A percentile compares a stretch with the other conserved stretches of the same genome.
These are phyloP conservation scores for Vanessa tameamea DNA, from an alignment of 1,140 invertebrate species.

Conservation along the genomic window DNA sequence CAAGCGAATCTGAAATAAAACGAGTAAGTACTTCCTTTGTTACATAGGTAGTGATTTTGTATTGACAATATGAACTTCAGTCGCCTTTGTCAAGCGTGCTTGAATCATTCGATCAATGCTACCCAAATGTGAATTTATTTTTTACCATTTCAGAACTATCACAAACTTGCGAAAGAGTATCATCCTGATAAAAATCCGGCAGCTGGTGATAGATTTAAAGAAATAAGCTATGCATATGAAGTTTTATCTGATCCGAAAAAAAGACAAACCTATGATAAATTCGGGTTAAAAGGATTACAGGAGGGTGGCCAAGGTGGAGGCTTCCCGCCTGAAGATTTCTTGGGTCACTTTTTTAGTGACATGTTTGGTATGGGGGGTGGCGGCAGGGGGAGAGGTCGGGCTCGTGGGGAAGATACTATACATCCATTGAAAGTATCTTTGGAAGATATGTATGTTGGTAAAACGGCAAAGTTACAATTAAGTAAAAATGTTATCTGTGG, in stretches of 20 bases:
- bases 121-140: constrained; percentile 30
- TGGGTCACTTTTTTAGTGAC: constrained; percentile 85
- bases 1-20: constrained; percentile 91
- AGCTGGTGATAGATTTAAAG: constrained; percentile 92
- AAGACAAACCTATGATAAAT: constrained; percentile 87
- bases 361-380: constrained; percentile 84
- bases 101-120: constrained; percentile 41
- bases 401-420: constrained; percentile 85
- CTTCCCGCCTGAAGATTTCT: constrained; percentile 82
- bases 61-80: constrained; percentile 6
- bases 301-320: constrained; percentile 84
- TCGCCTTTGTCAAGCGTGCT: constrained; percentile 43
- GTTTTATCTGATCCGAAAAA: constrained; percentile 88
- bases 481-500: constrained; percentile 93
- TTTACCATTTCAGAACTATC: constrained; percentile 85
- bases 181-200: constrained; percentile 94
- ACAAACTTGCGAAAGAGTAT: constrained; percentile 92
- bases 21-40: constrained; percentile 83
- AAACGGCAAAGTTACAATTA: constrained; percentile 90
- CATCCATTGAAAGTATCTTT: constrained; percentile 89
- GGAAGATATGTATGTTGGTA: constrained; percentile 96
- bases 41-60: not conserved
- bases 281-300: constrained; percentile 90
- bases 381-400: constrained; percentile 77
- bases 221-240: constrained; percentile 94